These are phyloP conservation scores for Galagoides demidoff DNA, from an alignment of 2,797 vertebrate species.

Conservation along the genomic window DNA sequence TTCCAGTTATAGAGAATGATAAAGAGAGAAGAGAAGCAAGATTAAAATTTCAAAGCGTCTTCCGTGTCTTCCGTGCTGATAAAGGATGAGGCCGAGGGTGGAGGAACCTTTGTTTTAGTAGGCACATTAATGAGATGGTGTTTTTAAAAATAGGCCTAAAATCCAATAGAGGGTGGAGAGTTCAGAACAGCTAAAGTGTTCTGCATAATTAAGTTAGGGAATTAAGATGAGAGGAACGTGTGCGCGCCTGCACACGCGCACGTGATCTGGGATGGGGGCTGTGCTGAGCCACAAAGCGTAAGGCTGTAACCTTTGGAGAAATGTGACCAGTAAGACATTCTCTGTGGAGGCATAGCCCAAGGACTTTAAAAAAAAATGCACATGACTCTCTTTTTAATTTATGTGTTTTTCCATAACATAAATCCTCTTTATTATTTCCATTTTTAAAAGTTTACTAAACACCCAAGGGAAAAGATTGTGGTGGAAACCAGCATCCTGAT, in stretches of 20 bases:
- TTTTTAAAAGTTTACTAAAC: constrained; percentile 37
- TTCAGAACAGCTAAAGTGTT: constrained; percentile 51
- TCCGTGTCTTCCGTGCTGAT: neutral
- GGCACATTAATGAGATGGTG: constrained; percentile 18
- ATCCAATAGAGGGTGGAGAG: neutral
- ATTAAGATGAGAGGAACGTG: neutral
- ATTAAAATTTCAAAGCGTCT: neutral
- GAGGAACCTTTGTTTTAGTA: constrained; percentile 22
- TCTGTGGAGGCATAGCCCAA: neutral
- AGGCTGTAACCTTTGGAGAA: neutral
- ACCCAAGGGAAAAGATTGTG: neutral
- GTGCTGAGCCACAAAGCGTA: neutral
- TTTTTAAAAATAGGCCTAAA: constrained; percentile 42
- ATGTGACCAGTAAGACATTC: constrained; percentile 12
- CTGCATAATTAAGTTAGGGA: constrained; percentile 53
- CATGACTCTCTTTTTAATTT: constrained; percentile 15
- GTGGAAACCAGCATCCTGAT: neutral
- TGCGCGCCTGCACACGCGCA: neutral
- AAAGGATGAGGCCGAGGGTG: neutral
- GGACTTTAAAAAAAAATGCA: neutral
- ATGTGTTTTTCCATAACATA: constrained; percentile 29
- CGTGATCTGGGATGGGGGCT: neutral
- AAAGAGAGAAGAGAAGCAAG: neutral
- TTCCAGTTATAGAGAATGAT: neutral
- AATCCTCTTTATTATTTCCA: neutral